A percentile compares a stretch with the other conserved stretches of the same genome.
phyloP scores from a whole-genome alignment of 2,797 vertebrate genomes.

The Nothura maculosa region DNA sequence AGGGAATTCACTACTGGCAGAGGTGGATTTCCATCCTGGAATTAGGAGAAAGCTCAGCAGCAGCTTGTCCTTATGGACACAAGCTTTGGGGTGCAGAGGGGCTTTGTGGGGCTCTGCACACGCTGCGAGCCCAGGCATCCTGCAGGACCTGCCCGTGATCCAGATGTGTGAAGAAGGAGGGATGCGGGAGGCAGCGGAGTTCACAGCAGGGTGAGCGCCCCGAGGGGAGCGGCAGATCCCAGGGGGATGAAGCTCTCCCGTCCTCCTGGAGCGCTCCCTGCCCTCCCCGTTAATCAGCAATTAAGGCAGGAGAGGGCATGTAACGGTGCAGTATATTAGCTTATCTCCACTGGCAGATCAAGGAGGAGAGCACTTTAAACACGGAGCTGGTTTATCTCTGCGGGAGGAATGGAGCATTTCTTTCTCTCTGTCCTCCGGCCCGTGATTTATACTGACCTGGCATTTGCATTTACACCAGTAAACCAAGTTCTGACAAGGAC shows the following conservation, averaged over 20 bases:
- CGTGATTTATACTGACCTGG: slow-evolving; percentile 40
- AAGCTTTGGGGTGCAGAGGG: background rate
- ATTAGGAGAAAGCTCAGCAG: background rate
- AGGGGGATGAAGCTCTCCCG: background rate
- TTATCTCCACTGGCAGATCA: background rate
- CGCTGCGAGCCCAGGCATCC: rapidly evolving
- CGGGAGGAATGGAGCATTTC: background rate
- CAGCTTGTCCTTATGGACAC: background rate
- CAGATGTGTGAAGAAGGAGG: rapidly evolving
- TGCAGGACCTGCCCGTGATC: rapidly evolving
- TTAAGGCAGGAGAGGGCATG: background rate
- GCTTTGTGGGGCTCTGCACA: background rate
- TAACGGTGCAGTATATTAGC: background rate
- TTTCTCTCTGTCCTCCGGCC: background rate
- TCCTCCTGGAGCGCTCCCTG: background rate
- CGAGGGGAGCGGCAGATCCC: background rate
- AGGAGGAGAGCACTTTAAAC: background rate
- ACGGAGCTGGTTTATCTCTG: background rate
- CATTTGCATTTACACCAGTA: background rate
- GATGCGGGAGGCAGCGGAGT: rapidly evolving
- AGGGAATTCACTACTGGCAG: background rate
- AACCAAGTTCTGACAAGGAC: slow-evolving; percentile 10
- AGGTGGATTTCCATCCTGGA: background rate
- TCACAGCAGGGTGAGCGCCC: background rate
- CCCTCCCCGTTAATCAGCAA: background rate